phyloP scores from a whole-genome alignment of 2,797 vertebrate genomes.

The Trachurus trachurus region DNA sequence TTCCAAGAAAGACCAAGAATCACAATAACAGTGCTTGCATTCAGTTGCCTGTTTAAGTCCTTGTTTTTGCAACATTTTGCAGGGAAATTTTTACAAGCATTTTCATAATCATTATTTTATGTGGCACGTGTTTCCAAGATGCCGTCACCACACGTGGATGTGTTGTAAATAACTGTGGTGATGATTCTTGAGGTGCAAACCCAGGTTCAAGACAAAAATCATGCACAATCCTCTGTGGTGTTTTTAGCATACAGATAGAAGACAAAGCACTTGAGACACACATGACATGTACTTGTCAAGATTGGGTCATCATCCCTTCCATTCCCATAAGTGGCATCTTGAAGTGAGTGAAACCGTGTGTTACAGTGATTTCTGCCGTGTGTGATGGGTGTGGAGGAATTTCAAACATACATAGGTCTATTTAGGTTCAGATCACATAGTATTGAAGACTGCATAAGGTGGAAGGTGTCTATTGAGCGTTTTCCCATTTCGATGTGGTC shows the following conservation, averaged over 20 bases:
- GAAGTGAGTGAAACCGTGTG: neutral
- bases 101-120: neutral
- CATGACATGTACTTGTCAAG: constrained; percentile 2
- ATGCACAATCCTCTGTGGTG: neutral
- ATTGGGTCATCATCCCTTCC: constrained; percentile 31
- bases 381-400: constrained; percentile 1
- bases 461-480: constrained; percentile 4
- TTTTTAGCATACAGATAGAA: constrained; percentile 2
- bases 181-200: constrained; percentile 15
- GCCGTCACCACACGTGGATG: neutral
- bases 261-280: constrained; percentile 37
- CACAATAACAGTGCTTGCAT: neutral
- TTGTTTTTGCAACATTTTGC: no score
- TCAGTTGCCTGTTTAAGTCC: neutral
- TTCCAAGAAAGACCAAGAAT: no score
- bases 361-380: constrained; percentile 18
- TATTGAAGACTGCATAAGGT: constrained; percentile 2
- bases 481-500: constrained; percentile 33
- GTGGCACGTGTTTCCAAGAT: neutral
- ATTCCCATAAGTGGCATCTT: constrained; percentile 35
- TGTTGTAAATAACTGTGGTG: constrained; percentile 6
- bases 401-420: constrained; percentile 8
- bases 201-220: neutral
- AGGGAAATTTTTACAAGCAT: no score
- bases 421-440: constrained; percentile 16